Percentiles rank a stretch among this genome's conserved stretches.
phyloP scores from a whole-genome alignment of 1,140 invertebrate species.

The Belonocnema kinseyi region DNA sequence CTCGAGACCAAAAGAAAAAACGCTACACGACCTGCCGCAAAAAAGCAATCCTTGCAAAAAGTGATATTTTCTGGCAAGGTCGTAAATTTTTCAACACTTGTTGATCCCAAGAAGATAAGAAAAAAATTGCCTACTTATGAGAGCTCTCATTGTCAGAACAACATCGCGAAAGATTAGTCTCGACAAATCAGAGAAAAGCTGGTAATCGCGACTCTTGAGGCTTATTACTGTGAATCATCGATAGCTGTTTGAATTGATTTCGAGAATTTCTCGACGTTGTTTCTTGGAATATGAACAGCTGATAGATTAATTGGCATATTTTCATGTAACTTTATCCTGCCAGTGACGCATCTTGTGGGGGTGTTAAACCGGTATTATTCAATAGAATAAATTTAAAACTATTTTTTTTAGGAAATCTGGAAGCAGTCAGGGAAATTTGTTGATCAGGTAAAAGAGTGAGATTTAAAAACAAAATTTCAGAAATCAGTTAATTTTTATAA shows the following conservation, averaged over 20 bases:
- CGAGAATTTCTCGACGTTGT: slow-evolving; percentile 4
- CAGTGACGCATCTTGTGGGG: not conserved
- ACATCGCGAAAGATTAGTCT: not conserved
- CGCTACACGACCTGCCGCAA: no score
- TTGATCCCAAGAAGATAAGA: not conserved
- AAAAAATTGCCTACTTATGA: not conserved
- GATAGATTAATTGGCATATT: slow-evolving; percentile 13
- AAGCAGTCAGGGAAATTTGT: no score
- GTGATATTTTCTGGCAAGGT: not conserved
- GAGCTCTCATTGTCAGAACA: not conserved
- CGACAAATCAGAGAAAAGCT: not conserved
- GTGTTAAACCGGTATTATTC: not conserved
- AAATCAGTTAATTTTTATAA: no score
- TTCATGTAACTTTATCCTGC: not conserved
- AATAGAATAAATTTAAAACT: not conserved
- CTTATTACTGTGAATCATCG: slow-evolving; percentile 15
- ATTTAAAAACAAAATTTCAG: no score
- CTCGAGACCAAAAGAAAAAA: no score
- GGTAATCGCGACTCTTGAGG: slow-evolving; percentile 3
- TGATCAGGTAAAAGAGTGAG: no score
- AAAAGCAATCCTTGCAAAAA: not conserved
- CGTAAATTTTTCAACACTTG: slow-evolving; percentile 20
- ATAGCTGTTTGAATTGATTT: slow-evolving; percentile 15
- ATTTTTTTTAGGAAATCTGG: not conserved
- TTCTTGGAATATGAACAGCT: slow-evolving; percentile 16